Conservation (phyloP, 2,797 vertebrate species). For the Tapirus indicus region DNA sequence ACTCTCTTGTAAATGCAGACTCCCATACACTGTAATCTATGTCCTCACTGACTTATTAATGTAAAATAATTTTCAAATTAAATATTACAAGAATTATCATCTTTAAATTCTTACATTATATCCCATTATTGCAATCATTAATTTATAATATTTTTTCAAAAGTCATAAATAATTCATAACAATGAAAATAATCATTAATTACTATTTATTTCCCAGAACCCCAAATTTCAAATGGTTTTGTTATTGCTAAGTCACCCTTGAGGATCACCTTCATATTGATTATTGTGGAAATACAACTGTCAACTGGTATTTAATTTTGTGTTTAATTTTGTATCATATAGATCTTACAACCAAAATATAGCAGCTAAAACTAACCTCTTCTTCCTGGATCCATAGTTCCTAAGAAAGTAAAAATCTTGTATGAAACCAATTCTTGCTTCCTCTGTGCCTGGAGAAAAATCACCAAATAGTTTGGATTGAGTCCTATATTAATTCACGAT, state of each 20-base stretch:
- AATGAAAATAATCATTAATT: neutral
- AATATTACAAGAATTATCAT: neutral
- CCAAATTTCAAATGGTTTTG: slow-evolving; percentile 19
- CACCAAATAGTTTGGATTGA: neutral
- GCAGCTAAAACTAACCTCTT: neutral
- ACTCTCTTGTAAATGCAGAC: neutral
- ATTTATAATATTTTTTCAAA: slow-evolving; percentile 24
- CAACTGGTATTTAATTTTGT: slow-evolving; percentile 45
- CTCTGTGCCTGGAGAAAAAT: neutral
- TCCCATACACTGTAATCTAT: neutral
- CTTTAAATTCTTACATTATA: slow-evolving; percentile 2
- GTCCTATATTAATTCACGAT: neutral
- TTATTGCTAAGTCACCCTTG: neutral
- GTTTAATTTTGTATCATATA: slow-evolving; percentile 45
- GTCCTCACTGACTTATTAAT: neutral
- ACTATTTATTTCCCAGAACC: neutral
- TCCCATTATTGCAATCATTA: neutral
- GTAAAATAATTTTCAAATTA: slow-evolving; percentile 24
- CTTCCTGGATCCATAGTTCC: neutral
- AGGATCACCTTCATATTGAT: neutral
- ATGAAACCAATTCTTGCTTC: neutral
- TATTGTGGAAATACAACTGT: neutral
- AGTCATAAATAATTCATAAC: neutral
- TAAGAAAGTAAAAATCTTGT: neutral
- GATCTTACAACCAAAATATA: neutral